Base-by-base conservation (phyloP, 2,113 vertebrate genomes). In the Capra hircus region DNA sequence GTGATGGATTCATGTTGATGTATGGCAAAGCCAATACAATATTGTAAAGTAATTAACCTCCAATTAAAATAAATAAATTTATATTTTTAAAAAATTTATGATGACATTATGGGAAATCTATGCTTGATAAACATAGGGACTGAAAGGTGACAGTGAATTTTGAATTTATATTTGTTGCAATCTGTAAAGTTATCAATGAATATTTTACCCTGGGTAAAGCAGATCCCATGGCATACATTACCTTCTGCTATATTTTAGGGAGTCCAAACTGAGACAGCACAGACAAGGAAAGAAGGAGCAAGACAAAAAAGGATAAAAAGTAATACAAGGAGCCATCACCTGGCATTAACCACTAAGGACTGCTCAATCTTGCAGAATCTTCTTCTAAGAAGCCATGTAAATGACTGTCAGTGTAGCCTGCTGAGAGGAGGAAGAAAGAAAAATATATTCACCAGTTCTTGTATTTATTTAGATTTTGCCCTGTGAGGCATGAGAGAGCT, bases 241-340 rank as follows among this genome's bases (percentile, higher is more conserved):
- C 23, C 7, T 84, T 82, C 8, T 64, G 25, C n/a, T 36, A 5
- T 52, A 78, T 82, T 87, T 86, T 81, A 52, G 4, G 36, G 15
- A 43, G 5, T 43, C 7, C 40, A 81, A 59, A 3, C 28, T 0
- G 12, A 62, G 25, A 27, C 4, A 36, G n/a, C 36, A 25, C 82
- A 36, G 13, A 33, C 10, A 55, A 12, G 33, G 40, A 90, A 50
- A 71, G 23, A 43, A 5, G 13, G 8, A 40, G 7, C n/a, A 10
- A 90, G 6, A 74, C 3, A 40, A 59, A 13, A 13, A 48, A 48
- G 30, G 16, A 71, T 27, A 27, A 13, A 45, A 28, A 86, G 13
- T 2, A 16, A 4, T 21, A 5, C 4, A 36, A 85, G 7, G 11
- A 1, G 7, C 23, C 23, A 4, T 17, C 36, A 11, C 15, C 6